Conservation (phyloP, 2,797 vertebrate genomes). For the Numenius phaeopus region DNA sequence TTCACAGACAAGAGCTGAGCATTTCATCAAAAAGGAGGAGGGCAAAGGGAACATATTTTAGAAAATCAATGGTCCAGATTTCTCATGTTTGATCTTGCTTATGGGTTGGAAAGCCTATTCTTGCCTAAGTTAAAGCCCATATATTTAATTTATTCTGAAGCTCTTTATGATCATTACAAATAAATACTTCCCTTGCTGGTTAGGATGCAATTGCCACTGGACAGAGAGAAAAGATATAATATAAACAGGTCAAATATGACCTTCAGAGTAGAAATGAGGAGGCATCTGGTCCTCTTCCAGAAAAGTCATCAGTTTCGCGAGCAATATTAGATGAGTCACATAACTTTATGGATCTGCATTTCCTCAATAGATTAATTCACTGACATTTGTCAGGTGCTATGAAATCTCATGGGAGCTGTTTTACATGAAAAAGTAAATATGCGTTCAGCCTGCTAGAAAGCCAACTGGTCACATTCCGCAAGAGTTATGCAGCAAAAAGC, state of each 20-base stretch:
- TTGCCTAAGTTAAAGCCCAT: neutral
- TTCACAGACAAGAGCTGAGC: neutral
- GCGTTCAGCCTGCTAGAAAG: neutral
- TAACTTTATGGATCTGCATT: conserved; percentile 17
- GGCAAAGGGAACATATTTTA: conserved; percentile 40
- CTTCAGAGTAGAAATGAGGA: neutral
- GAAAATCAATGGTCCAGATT: conserved; percentile 23
- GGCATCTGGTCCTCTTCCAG: neutral
- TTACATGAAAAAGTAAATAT: neutral
- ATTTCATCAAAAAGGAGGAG: neutral
- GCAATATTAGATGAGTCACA: neutral
- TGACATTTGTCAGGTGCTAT: neutral
- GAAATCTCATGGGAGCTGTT: neutral
- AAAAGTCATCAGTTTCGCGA: neutral
- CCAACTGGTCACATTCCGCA: neutral
- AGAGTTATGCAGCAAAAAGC: neutral
- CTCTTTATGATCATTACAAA: neutral
- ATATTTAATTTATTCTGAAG: neutral
- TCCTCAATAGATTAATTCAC: conserved; percentile 19
- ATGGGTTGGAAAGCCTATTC: neutral
- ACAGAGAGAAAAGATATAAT: neutral
- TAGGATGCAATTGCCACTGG: neutral
- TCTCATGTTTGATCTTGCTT: conserved; percentile 20
- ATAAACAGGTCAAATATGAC: neutral
- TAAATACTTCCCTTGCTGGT: neutral